phyloP scores from a whole-genome alignment of 2,797 vertebrate genomes.

The Poecilia picta region DNA sequence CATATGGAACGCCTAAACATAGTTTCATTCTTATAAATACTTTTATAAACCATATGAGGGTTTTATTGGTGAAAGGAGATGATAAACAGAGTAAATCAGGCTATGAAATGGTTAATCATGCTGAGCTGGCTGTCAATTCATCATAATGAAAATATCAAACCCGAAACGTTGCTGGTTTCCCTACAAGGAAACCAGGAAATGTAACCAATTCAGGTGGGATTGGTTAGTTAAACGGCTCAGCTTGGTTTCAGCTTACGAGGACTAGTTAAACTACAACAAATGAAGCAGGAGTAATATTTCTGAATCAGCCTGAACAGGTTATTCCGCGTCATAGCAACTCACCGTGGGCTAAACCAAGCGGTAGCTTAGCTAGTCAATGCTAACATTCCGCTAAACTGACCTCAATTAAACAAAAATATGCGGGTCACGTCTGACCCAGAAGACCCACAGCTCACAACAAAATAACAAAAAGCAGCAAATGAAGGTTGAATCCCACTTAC shows the following conservation, averaged over 20 bases:
- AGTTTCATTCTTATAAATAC: not conserved
- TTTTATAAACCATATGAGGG: slow-evolving; percentile 2
- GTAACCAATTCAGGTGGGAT: too few relatives aligned
- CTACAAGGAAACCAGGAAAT: not conserved
- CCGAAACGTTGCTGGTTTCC: not conserved
- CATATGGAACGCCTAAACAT: slow-evolving; percentile 13
- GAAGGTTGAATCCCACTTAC: slow-evolving; percentile 42
- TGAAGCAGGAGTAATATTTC: not conserved
- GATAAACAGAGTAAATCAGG: not conserved
- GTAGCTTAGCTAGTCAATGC: slow-evolving; percentile 26
- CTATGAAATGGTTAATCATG: slow-evolving; percentile 5
- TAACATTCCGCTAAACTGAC: not conserved
- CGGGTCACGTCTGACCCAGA: fast-evolving
- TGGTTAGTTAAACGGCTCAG: not conserved
- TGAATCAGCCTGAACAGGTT: slow-evolving; percentile 18
- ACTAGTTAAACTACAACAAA: slow-evolving; percentile 3
- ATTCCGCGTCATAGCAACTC: slow-evolving; percentile 27
- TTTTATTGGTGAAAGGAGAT: not conserved
- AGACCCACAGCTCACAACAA: fast-evolving
- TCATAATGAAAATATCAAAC: slow-evolving; percentile 1
- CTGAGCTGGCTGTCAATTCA: not conserved
- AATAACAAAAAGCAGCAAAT: not conserved
- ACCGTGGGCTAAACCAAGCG: not conserved
- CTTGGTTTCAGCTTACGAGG: slow-evolving; percentile 6
- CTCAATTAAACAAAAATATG: too few relatives aligned